Base-by-base conservation (phyloP, 2,797 vertebrate genomes). In the Pangasius djambal region DNA sequence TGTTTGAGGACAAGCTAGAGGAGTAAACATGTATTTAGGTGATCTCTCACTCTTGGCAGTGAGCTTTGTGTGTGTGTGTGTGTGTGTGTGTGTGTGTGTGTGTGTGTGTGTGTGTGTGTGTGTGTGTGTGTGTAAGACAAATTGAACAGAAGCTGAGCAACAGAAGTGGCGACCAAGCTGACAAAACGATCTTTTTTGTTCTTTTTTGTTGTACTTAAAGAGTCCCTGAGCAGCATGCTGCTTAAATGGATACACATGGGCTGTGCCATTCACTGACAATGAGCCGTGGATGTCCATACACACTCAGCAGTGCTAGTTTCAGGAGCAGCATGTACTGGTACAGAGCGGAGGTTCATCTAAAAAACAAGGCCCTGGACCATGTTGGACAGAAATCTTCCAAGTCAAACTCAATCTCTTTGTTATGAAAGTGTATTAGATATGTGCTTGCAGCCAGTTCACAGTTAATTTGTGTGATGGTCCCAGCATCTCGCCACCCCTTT, bases 111-210 rank as follows among this genome's bases (percentile, higher is more conserved):
- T 34, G 2, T 74, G 40, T 44, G 37, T 69, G n/a, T 69, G n/a
- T 31, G n/a, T 69, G 37, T 77, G n/a, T 57, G 77, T 34, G 77
- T 18, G 8, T 20, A 20, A 78, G 48, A 78, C 2, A 16, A 79
- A 55, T 31, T 52, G 50, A 79, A 55, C 44, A 79, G 77, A 79
- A 79, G 50, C 50, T 31, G 75, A 52, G 75, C 77, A 34, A 79
- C 77, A 52, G 50, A 31, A 1, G 16, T 81, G n/a, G 50, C 52
- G 34, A 57, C 52, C 52, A 81, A 57, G 50, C n/a, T 57, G n/a
- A 0, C 15, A 28, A 72, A 72, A 22, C 2, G 15, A 20, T 48
- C 10, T 20, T 18, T n/a, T 48, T 28, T 31, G 13, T 12, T 10
- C 6, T 7, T 75, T 28, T 77, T 50, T 50, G 40, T 78, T 34